phyloP scores from a whole-genome alignment of 1,140 invertebrate species.

The Luehdorfia chinensis region DNA sequence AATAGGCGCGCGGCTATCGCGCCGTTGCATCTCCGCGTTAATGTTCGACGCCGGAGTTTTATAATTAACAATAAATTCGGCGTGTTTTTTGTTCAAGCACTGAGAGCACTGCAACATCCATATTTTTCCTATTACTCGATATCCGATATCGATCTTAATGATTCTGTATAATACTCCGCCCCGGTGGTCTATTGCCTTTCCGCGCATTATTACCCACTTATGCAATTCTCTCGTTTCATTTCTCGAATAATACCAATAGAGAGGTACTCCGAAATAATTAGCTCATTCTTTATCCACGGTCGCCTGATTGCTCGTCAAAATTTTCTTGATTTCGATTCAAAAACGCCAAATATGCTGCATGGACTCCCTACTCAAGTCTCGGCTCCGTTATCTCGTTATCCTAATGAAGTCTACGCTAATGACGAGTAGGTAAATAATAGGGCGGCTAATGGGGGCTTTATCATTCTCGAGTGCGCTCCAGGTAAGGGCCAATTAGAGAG shows the following conservation, averaged over 20 bases:
- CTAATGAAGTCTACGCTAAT: slow-evolving; percentile 77
- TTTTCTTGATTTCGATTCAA: slow-evolving; percentile 51
- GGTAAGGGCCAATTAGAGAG: slow-evolving; percentile 76
- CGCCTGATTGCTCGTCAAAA: slow-evolving; percentile 41
- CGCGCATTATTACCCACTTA: slow-evolving; percentile 22
- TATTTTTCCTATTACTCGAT: slow-evolving; percentile 63
- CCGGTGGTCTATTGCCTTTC: slow-evolving; percentile 44
- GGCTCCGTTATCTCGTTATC: slow-evolving; percentile 76
- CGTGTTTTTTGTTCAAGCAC: slow-evolving; percentile 61
- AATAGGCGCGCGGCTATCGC: slow-evolving; percentile 67
- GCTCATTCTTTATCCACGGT: slow-evolving; percentile 39
- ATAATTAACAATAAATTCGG: slow-evolving; percentile 77
- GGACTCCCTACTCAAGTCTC: slow-evolving; percentile 48
- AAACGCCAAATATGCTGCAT: slow-evolving; percentile 61
- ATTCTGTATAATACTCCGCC: slow-evolving; percentile 30
- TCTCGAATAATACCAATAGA: slow-evolving; percentile 18
- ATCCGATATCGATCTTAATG: slow-evolving; percentile 41
- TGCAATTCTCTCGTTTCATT: slow-evolving; percentile 13
- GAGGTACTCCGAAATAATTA: slow-evolving; percentile 56
- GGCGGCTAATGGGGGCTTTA: slow-evolving; percentile 76
- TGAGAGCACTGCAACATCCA: slow-evolving; percentile 49
- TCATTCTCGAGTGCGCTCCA: slow-evolving; percentile 76
- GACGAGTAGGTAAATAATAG: slow-evolving; percentile 77
- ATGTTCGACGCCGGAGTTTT: slow-evolving; percentile 69
- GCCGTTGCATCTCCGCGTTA: slow-evolving; percentile 64